Conservation (phyloP, 1,140 invertebrate species). For the Cydia splendana region DNA sequence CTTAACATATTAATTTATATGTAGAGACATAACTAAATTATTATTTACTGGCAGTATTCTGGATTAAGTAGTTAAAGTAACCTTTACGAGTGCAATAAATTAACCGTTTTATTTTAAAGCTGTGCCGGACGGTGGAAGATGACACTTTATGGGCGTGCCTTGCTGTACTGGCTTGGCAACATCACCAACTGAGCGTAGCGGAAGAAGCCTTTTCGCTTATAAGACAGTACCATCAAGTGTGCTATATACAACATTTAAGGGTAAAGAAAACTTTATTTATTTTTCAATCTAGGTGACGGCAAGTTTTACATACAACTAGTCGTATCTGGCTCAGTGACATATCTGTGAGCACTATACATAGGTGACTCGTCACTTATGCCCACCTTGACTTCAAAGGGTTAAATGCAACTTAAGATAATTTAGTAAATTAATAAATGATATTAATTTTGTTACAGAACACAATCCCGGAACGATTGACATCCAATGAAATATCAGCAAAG, state of each 20-base stretch:
- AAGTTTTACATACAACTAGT: too few species aligned
- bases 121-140: constrained; percentile 82
- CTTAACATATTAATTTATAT: too few species aligned
- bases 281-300: background rate
- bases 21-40: too few species aligned
- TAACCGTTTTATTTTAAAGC: constrained; percentile 44
- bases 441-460: constrained; percentile 10
- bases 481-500: constrained; percentile 12
- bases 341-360: background rate
- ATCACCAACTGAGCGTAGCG: constrained; percentile 87
- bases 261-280: constrained; percentile 63
- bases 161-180: constrained; percentile 91
- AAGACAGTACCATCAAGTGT: constrained; percentile 94
- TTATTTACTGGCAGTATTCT: too few species aligned
- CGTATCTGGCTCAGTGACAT: too few species aligned
- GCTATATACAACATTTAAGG: constrained; percentile 92
- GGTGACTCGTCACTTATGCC: background rate
- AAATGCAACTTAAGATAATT: background rate
- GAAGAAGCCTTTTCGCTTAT: constrained; percentile 97
- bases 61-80: too few species aligned
- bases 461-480: constrained; percentile 10
- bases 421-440: background rate
- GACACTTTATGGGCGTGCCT: constrained; percentile 94
- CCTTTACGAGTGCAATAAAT: background rate
- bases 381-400: background rate